phyloP scores from a whole-genome alignment of 2,113 vertebrate species.

The Gymnorhina tibicen region DNA sequence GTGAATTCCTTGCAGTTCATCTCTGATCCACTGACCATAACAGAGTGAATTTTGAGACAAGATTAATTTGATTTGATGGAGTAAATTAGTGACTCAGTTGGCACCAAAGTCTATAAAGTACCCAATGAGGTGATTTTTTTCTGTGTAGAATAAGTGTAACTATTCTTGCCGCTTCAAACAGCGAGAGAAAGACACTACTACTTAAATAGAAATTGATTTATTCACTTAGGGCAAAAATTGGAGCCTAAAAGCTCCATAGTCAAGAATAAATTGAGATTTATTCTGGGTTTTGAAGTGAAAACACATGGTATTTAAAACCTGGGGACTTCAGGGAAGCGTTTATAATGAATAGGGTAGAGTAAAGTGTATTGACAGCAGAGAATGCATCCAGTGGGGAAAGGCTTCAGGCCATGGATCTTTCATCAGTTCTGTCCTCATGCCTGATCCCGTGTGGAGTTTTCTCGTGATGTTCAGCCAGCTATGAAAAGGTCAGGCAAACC shows the following conservation, averaged over 20 bases:
- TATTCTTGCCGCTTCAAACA: not conserved
- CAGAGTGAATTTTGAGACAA: not conserved
- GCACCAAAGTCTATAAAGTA: not conserved
- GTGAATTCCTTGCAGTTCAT: not conserved
- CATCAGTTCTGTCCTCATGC: not conserved
- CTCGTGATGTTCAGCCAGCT: not conserved
- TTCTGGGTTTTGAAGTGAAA: conserved; percentile 52
- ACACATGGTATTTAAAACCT: conserved; percentile 40
- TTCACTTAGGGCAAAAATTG: conserved; percentile 33
- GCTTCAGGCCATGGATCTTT: not conserved
- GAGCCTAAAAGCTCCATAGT: conserved; percentile 24
- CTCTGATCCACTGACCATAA: not conserved
- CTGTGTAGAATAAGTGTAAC: not conserved
- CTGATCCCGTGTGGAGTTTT: not conserved
- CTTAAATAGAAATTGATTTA: conserved; percentile 64
- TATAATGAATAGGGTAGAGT: not conserved
- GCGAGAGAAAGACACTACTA: not conserved
- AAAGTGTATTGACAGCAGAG: not conserved
- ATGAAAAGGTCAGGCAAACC: not conserved
- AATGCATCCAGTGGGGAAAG: not conserved
- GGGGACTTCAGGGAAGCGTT: conserved; percentile 2
- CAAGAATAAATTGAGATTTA: conserved; percentile 62
- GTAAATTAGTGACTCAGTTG: not conserved
- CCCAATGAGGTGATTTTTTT: not conserved
- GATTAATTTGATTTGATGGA: conserved; percentile 28